Percentiles rank a stretch among this genome's conserved stretches.
These are phyloP conservation scores for Teleogryllus oceanicus DNA, from an alignment of 2,888 invertebrate species.

Conservation along the genomic window DNA sequence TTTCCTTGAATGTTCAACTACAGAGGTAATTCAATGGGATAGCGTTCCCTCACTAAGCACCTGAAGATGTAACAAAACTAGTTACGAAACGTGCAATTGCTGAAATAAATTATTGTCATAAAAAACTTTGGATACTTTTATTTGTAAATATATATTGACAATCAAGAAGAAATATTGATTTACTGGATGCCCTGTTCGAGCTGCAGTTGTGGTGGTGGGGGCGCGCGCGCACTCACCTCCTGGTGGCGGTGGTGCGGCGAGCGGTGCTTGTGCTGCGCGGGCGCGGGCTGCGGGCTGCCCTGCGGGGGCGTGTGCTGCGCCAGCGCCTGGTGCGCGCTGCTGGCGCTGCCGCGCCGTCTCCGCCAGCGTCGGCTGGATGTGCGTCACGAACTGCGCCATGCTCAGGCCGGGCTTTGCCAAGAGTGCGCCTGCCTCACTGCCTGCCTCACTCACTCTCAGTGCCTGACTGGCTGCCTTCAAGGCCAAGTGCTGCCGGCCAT, in stretches of 20 bases:
- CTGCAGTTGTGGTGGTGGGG: no score
- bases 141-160: no score
- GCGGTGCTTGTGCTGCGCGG: neutral
- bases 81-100: no score
- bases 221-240: neutral
- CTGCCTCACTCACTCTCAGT: neutral
- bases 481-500: neutral
- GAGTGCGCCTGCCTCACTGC: neutral
- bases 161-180: no score
- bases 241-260: neutral
- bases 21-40: no score
- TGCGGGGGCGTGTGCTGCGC: neutral
- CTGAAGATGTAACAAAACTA: no score
- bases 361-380: conserved; percentile 37
- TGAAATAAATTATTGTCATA: no score
- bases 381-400: conserved; percentile 38
- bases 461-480: no score
- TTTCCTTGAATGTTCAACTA: no score
- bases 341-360: conserved; percentile 30
- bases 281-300: neutral
- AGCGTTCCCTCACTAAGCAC: no score
- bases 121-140: no score
- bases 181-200: no score
- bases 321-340: neutral
- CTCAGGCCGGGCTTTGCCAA: neutral